Evolutionary conservation across 2,113 vertebrate species (phyloP).

Genomic region (Corvus moneduloides): DNA sequence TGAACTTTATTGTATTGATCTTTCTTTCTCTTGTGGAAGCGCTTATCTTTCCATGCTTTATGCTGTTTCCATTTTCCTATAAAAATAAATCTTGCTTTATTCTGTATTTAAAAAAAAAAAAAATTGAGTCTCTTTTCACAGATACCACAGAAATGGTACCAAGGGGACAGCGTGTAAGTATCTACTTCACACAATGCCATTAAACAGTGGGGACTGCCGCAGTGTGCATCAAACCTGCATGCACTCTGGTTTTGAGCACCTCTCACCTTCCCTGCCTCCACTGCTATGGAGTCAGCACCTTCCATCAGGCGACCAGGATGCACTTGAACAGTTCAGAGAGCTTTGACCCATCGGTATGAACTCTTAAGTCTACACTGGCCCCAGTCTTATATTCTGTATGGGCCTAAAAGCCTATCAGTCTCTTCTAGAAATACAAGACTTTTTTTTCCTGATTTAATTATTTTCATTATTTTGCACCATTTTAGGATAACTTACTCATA

Average conservation of each 20-base stretch:
- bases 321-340: not conserved
- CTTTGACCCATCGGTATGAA: not conserved
- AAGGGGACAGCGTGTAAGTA: fast-evolving
- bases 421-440: not conserved
- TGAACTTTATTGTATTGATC: not conserved
- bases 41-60: not conserved
- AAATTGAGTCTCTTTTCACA: not conserved
- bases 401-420: not conserved
- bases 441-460: fast-evolving
- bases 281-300: not conserved
- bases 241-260: not conserved
- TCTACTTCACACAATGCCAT: not conserved
- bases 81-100: not conserved
- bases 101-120: not conserved
- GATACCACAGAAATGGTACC: not conserved
- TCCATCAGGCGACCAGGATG: fast-evolving
- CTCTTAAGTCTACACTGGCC: not conserved
- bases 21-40: not conserved
- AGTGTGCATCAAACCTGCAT: not conserved
- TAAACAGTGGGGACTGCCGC: fast-evolving
- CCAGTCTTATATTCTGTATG: not conserved
- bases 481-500: not conserved
- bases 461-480: not conserved
- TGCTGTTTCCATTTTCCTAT: not conserved
- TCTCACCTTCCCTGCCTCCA: not conserved